These are phyloP conservation scores for Cephus nigrinus DNA, from an alignment of 2,888 invertebrate species.

Conservation along the genomic window DNA sequence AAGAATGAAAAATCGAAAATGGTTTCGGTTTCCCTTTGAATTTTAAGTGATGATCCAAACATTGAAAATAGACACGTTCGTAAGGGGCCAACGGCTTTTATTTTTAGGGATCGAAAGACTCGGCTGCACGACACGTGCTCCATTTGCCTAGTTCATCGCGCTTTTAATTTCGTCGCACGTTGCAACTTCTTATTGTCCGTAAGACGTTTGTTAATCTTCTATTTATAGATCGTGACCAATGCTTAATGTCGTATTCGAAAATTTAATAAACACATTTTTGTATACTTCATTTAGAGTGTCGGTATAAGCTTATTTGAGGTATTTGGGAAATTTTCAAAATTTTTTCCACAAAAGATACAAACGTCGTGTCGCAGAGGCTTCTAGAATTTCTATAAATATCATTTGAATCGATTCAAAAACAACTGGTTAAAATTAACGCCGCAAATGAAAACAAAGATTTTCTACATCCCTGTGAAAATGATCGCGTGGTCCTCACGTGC, in stretches of 20 bases:
- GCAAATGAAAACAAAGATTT: not conserved
- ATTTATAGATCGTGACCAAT: not conserved
- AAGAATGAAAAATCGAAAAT: not conserved
- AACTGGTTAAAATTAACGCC: not conserved
- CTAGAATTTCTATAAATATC: not conserved
- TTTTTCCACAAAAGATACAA: not conserved
- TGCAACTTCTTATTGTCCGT: not conserved
- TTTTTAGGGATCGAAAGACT: conserved; percentile 26
- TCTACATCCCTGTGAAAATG: not conserved
- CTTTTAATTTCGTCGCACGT: conserved; percentile 5
- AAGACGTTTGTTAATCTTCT: not conserved
- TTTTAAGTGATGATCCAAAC: conserved; percentile 1
- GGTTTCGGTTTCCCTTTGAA: not conserved
- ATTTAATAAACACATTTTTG: not conserved
- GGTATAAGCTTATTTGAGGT: not conserved
- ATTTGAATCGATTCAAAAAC: not conserved
- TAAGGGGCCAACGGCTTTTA: conserved; percentile 18
- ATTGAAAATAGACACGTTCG: conserved; percentile 9
- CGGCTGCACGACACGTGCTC: conserved; percentile 21
- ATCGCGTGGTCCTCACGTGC: not conserved
- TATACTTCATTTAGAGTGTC: not conserved
- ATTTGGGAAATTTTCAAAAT: not conserved
- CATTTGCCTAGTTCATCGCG: conserved; percentile 26
- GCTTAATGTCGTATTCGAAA: not conserved
- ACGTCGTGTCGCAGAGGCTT: not conserved